Percentiles rank a stretch among this genome's conserved stretches.
These are phyloP conservation scores for Onychostoma macrolepis DNA, from an alignment of 2,113 vertebrate species.

Conservation along the genomic window DNA sequence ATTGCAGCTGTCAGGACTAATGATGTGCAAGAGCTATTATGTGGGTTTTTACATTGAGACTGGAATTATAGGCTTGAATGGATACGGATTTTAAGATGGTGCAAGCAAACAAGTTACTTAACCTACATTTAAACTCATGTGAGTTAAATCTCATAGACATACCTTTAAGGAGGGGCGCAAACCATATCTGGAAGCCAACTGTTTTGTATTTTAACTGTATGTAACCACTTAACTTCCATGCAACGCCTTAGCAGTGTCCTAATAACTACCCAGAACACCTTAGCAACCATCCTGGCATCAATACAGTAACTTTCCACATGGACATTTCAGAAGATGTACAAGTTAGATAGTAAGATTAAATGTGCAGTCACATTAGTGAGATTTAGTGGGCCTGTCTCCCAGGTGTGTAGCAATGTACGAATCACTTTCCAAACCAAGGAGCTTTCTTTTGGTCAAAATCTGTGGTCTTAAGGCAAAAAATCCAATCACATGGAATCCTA, in stretches of 20 bases:
- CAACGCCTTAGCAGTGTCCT: background rate
- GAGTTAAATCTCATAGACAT: background rate
- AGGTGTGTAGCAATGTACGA: too few relatives aligned
- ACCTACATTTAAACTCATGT: background rate
- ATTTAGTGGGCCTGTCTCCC: too few relatives aligned
- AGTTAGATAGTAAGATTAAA: background rate
- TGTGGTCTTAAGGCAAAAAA: too few relatives aligned
- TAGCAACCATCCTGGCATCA: background rate
- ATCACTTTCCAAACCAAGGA: too few relatives aligned
- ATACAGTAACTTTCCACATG: background rate
- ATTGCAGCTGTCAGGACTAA: background rate
- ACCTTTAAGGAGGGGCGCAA: background rate
- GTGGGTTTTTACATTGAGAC: background rate
- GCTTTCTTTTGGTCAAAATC: too few relatives aligned
- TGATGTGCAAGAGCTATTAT: background rate
- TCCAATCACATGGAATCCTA: too few relatives aligned
- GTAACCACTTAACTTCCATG: background rate
- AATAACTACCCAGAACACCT: background rate
- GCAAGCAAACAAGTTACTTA: background rate
- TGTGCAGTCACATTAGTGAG: too few relatives aligned
- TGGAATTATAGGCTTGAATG: slow-evolving; percentile 5
- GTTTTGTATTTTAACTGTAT: background rate
- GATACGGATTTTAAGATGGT: background rate
- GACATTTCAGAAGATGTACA: background rate
- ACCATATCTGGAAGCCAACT: background rate